Conservation (phyloP, 2,113 vertebrate genomes). For the Protobothrops mucrosquamatus region DNA sequence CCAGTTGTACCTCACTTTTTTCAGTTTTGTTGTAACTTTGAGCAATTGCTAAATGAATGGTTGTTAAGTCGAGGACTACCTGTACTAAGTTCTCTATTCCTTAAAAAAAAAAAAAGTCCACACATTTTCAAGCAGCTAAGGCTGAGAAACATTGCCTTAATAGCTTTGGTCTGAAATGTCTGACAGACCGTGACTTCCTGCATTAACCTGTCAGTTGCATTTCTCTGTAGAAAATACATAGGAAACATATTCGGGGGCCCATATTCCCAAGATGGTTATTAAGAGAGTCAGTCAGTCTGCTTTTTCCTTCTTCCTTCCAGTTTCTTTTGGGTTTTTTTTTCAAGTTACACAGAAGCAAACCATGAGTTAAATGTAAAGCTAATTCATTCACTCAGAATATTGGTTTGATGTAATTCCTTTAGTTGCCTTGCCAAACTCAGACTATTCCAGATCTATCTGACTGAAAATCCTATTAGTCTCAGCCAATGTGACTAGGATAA, state of each 20-base stretch:
- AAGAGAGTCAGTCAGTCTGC: not conserved
- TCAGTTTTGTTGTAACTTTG: not conserved
- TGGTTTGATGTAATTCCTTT: not conserved
- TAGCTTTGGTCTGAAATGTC: not conserved
- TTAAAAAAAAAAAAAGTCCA: not conserved
- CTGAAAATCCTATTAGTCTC: not conserved
- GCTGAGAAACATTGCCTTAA: not conserved
- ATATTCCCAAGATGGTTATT: not conserved
- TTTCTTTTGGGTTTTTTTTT: not conserved
- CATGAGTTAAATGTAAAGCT: not conserved
- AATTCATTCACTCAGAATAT: not conserved
- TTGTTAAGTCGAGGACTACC: not conserved
- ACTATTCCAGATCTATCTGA: not conserved
- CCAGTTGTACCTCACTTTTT: not conserved
- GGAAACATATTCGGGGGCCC: not conserved
- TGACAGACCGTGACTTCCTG: not conserved
- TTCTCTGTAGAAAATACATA: not conserved
- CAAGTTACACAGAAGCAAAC: not conserved
- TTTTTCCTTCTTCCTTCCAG: not conserved
- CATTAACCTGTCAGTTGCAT: not conserved
- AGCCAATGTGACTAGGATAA: not conserved
- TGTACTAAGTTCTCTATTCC: not conserved
- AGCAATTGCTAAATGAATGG: not conserved
- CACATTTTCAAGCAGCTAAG: not conserved
- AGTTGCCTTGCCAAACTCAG: not conserved